Evolutionary conservation across 1,140 invertebrate genomes (phyloP).

Genomic region (Maniola jurtina): DNA sequence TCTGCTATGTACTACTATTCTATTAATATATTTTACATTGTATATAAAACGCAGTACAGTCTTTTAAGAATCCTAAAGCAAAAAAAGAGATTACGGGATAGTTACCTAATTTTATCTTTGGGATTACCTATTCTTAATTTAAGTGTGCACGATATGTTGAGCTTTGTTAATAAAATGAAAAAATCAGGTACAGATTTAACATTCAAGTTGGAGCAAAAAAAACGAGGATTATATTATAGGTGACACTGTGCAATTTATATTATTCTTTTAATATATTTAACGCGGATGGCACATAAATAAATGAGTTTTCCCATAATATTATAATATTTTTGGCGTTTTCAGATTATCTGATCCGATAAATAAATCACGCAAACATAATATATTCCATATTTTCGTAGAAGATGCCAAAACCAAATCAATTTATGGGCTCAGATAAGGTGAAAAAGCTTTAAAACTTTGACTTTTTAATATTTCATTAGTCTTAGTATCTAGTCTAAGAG

Average conservation of each 20-base stretch:
- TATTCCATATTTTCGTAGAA: no score
- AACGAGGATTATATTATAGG: background rate
- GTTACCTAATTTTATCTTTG: slow-evolving; percentile 51
- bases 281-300: slow-evolving; percentile 18
- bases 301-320: background rate
- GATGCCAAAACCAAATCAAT: no score
- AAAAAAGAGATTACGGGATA: slow-evolving; percentile 11
- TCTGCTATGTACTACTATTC: no score
- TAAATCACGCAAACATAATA: no score
- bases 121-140: slow-evolving; percentile 38
- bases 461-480: no score
- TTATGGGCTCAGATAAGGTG: no score
- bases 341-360: no score
- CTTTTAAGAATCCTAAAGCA: slow-evolving; percentile 16
- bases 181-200: slow-evolving; percentile 50
- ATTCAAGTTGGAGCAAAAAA: slow-evolving; percentile 10
- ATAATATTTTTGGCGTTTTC: background rate
- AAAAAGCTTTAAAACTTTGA: no score
- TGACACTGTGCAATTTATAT: background rate
- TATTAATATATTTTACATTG: background rate
- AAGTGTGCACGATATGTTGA: slow-evolving; percentile 34
- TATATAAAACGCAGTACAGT: slow-evolving; percentile 15
- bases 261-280: background rate
- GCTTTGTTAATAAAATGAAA: slow-evolving; percentile 35
- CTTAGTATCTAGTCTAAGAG: no score